A percentile compares a stretch with the other conserved stretches of the same genome.
phyloP scores from a whole-genome alignment of 2,113 vertebrate species.

The Naja naja region DNA sequence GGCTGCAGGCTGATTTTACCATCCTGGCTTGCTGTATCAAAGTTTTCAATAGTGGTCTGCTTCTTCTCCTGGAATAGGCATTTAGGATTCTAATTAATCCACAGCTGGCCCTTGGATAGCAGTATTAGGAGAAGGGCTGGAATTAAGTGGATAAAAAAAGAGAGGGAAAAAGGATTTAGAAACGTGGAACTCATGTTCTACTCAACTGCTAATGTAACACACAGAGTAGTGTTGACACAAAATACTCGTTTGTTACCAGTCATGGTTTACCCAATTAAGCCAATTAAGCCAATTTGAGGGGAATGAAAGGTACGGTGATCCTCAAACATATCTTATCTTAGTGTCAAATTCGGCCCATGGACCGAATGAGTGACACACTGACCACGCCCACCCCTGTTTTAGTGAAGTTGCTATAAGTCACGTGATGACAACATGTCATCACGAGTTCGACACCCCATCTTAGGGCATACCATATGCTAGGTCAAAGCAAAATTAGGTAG shows the following conservation, averaged over 20 bases:
- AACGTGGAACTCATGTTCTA: background rate
- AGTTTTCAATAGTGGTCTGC: background rate
- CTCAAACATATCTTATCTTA: background rate
- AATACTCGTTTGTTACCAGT: background rate
- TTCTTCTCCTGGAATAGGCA: background rate
- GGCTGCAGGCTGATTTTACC: background rate
- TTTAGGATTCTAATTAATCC: background rate
- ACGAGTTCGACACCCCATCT: no score
- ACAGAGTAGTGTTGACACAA: background rate
- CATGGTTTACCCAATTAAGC: background rate
- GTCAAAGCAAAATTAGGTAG: background rate
- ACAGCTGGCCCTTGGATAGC: background rate
- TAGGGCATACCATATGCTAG: background rate
- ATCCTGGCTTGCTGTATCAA: background rate
- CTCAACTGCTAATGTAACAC: background rate
- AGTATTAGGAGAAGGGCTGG: background rate
- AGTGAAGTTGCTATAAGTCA: no score
- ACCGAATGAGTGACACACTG: no score
- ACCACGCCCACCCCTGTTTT: no score
- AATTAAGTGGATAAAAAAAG: background rate
- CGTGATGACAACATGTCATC: no score
- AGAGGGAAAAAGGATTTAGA: background rate
- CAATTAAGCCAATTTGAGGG: background rate
- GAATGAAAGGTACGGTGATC: background rate
- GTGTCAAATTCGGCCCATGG: no score